Evolutionary conservation across 1,140 invertebrate species (phyloP), one percentile per base, ranked within the genome.

Genomic region (Papilio polytes): DNA sequence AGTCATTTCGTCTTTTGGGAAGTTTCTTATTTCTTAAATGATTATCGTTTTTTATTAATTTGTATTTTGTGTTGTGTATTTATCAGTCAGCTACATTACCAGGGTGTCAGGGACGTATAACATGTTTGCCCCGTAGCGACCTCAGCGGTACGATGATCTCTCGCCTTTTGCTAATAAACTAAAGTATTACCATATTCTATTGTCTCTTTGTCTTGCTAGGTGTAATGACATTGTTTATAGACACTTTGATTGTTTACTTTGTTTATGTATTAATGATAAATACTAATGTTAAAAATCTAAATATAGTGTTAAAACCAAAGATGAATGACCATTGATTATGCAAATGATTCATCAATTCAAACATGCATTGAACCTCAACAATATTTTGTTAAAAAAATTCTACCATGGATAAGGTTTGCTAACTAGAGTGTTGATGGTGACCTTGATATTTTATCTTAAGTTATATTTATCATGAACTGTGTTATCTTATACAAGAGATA

Each of bases 71-170:
- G 53, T 10, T 3, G 1, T 3, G 7, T 1, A n/a, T 9, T 59
- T 56, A 56, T 56, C 8, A 59, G 20, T 22, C 2, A 0, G 56
- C n/a, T 59, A 22, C 18, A 18, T 20, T 10, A 10, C 6, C 36
- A 41, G 36, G 36, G 8, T 41, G 36, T 41, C 22, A 26, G 59
- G 59, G 59, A 26, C 9, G 0, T 63, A 63, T 26, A 12, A 22
- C 72, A 3, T n/a, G 82, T 81, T 63, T 15, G 81, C 80, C 51
- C 74, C 80, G 10, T 82, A 74, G n/a, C 80, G 83, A 48, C 82
- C 84, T 31, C 82, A 82, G n/a, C 82, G 82, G 73, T 85, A 82
- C n/a, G 82, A 85, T 15, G 82, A 70, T 70, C 63, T 31, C 63
- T 70, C 22, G 20, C 20, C 63, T 36, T 70, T 70, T 31, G 63